A percentile compares a stretch with the other conserved stretches of the same genome.
Evolutionary conservation across 92 coral and sea anemone species (phyloP).

Genomic region (Bergia puertoricense): DNA sequence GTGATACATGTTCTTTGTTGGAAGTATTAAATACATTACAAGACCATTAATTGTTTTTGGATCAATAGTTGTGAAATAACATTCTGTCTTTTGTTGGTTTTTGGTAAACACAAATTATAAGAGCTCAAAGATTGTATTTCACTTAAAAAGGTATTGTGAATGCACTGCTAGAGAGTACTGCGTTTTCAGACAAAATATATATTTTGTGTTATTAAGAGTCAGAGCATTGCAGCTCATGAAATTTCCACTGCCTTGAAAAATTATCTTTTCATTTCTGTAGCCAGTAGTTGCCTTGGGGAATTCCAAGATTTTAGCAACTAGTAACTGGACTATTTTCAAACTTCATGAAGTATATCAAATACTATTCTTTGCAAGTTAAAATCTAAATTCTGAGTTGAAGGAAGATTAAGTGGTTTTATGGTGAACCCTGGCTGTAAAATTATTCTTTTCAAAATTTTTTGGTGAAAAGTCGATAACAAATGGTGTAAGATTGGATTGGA

Average conservation of each 20-base stretch:
- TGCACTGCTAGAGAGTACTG: neutral
- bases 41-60: neutral
- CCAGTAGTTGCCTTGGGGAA: neutral
- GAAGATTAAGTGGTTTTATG: no score
- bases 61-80: neutral
- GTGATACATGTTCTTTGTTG: neutral
- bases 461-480: no score
- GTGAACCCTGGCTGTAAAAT: no score
- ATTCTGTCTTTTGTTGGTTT: neutral
- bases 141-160: neutral
- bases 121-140: neutral
- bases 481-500: no score
- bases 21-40: slow-evolving; percentile 3
- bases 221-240: neutral
- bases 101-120: neutral
- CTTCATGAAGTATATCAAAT: neutral
- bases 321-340: neutral
- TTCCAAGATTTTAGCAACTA: neutral
- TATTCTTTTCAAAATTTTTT: no score
- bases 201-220: neutral
- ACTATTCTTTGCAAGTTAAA: neutral
- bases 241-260: neutral
- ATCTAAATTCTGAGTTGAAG: no score
- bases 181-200: neutral
- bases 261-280: neutral